Base-by-base conservation (phyloP, 2,797 vertebrate species). In the Loriculus beryllinus region DNA sequence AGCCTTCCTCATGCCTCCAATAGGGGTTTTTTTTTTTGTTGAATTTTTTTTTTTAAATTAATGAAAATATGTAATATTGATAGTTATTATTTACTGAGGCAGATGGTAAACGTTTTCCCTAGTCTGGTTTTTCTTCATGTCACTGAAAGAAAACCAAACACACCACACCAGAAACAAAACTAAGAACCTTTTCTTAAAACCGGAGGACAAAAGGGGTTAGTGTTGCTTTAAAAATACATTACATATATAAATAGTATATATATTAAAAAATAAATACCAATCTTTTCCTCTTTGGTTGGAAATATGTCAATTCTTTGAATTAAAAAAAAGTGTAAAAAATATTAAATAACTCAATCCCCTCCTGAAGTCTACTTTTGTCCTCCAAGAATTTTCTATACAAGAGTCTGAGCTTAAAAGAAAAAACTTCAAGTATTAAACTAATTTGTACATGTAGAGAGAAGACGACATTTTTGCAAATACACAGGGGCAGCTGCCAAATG, bases 51-150 rank as follows among this genome's bases (percentile, higher is more conserved):
- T 98, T 92, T 90, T 94, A 98, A 98, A 98, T 98, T 98, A 98
- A 98, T 98, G 97, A 98, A 98, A 98, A 98, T 98, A 98, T 98
- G 98, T 98, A 98, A 98, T 98, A 98, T 98, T 98, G 97, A 98
- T 98, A 98, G 98, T 97, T 98, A 98, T 98, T 98, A 98, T 98
- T 98, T 98, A 98, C 97, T 97, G 98, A 98, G 97, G 96, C 97
- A 97, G 96, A 97, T 97, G 97, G 97, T 97, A 97, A 98, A 97
- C 97, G 97, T 98, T 98, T 97, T 97, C 97, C 97, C 97, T 97
- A 92, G 98, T 95, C 94, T 96, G 97, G 84, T 97, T 97, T 97
- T 97, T 97, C 96, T 97, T 98, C 97, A 96, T 93, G 95, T 97
- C 97, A 97, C 96, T 96, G 87, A 75, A 94, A 96, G 97, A 97